Evolutionary conservation across 2,113 vertebrate genomes (phyloP), one percentile per base, ranked within the genome.

Genomic region (Leiothrix lutea): DNA sequence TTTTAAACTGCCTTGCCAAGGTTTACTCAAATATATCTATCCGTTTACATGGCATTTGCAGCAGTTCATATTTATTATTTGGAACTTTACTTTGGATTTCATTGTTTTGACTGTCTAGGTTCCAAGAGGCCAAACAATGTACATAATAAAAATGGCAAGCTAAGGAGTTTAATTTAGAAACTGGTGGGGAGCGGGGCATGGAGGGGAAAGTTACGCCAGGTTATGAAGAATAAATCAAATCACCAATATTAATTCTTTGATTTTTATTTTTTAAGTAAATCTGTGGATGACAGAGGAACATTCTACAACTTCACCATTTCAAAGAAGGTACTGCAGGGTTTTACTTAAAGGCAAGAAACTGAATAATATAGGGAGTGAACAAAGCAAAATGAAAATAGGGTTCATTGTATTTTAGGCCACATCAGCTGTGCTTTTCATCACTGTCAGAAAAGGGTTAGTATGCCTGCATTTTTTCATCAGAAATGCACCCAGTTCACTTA

Each of bases 151-250:
- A 77, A 73, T 61, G 25, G 1, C 9, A 78, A 23, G 40, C 42
- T 54, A 31, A 70, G 20, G 51, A 89, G 17, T 61, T 94, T 48
- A 74, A 78, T 64, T 91, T 69, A 57, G 35, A 92, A 84, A 73
- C 12, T 2, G 10, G 3, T 24, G 3, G 8, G 8, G 14, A 15
- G 9, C 4, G 15, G 3, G 26, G 48, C 9, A 15, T 5, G 16
- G 12, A 42, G 18, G 31, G 0, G 26, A 38, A 38, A 45, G 48
- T 48, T 44, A 36, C 66, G 10, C 2, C 3, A 64, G 11, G 4
- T 48, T 66, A 62, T 23, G 19, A 89, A 86, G 72, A 87, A 48
- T 42, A 77, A 73, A 73, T 61, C 14, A 40, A 42, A 42, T 4
- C 6, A 50, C 3, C 3, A 51, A 31, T 58, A 58, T 3, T 16